A percentile compares a stretch with the other conserved stretches of the same genome.
These are phyloP conservation scores for Rhinogobius similis DNA, from an alignment of 2,113 vertebrate genomes.

Conservation along the genomic window DNA sequence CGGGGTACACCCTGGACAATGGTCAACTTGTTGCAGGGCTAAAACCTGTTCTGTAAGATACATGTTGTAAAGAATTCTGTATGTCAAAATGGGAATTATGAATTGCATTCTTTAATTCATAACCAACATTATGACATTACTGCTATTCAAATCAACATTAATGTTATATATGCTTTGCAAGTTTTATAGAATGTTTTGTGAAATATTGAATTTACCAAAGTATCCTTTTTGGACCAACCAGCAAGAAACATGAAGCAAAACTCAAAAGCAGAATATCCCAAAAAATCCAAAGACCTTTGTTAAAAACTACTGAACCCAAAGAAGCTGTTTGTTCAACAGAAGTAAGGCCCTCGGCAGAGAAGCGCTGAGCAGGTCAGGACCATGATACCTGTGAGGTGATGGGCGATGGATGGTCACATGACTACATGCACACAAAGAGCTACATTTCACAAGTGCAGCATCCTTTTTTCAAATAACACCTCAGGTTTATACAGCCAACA, in stretches of 20 bases:
- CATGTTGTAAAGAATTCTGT: too few relatives aligned
- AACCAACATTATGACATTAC: background rate
- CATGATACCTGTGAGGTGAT: slow-evolving; percentile 72
- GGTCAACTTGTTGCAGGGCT: too few relatives aligned
- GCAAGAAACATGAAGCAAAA: slow-evolving; percentile 7
- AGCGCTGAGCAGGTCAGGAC: slow-evolving; percentile 25
- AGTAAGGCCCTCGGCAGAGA: slow-evolving; percentile 12
- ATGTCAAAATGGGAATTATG: too few relatives aligned
- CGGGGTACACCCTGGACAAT: too few relatives aligned
- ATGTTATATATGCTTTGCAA: too few relatives aligned
- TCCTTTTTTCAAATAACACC: slow-evolving; percentile 87
- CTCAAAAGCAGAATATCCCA: slow-evolving; percentile 31
- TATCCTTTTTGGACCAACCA: background rate
- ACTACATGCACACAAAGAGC: slow-evolving; percentile 77
- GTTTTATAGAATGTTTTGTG: background rate
- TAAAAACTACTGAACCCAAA: slow-evolving; percentile 28
- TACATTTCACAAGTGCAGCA: slow-evolving; percentile 84
- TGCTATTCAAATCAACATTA: too few relatives aligned
- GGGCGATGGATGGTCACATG: slow-evolving; percentile 73
- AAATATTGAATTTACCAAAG: too few relatives aligned
- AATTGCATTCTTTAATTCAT: background rate
- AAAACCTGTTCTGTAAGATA: too few relatives aligned
- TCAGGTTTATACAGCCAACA: slow-evolving; percentile 50
- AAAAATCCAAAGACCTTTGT: slow-evolving; percentile 25
- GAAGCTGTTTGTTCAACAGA: slow-evolving; percentile 31